These are phyloP conservation scores for Labroides dimidiatus DNA, from an alignment of 2,797 vertebrate genomes.

Conservation along the genomic window DNA sequence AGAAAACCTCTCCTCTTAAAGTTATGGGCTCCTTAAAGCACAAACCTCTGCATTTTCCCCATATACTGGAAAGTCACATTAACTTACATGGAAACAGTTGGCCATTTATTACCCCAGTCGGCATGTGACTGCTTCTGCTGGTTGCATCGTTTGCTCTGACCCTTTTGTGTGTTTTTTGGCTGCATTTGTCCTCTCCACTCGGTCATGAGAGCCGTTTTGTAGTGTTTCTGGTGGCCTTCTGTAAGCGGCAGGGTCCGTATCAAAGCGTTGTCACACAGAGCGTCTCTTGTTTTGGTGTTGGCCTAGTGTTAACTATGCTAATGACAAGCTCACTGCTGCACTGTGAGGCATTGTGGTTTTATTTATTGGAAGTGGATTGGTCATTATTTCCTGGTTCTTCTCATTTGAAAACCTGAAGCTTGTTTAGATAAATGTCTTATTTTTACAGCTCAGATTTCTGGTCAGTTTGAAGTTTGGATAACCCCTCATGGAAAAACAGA, in stretches of 20 bases:
- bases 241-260: slow-evolving; percentile 71
- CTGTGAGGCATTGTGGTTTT: slow-evolving; percentile 67
- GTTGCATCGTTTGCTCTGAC: slow-evolving; percentile 39
- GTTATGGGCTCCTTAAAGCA: slow-evolving; percentile 19
- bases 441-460: slow-evolving; percentile 21
- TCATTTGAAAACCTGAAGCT: slow-evolving; percentile 11
- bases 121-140: slow-evolving; percentile 21
- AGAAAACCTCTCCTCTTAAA: slow-evolving; percentile 4
- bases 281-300: slow-evolving; percentile 74
- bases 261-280: slow-evolving; percentile 77
- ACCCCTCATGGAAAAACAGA: slow-evolving; percentile 22
- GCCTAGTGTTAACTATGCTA: slow-evolving; percentile 78
- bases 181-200: slow-evolving; percentile 54
- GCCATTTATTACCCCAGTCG: slow-evolving; percentile 35
- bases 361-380: slow-evolving; percentile 44
- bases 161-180: slow-evolving; percentile 56
- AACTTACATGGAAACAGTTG: slow-evolving; percentile 36
- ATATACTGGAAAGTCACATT: slow-evolving; percentile 9
- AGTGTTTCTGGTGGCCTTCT: slow-evolving; percentile 75
- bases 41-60: slow-evolving; percentile 3
- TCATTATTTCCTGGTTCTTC: slow-evolving; percentile 43
- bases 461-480: slow-evolving; percentile 47
- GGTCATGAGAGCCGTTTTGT: slow-evolving; percentile 66
- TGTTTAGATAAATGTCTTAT: slow-evolving; percentile 49
- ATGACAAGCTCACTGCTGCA: slow-evolving; percentile 70